Conservation (phyloP, 2,888 invertebrate species). For the Stenodema calcarata region DNA sequence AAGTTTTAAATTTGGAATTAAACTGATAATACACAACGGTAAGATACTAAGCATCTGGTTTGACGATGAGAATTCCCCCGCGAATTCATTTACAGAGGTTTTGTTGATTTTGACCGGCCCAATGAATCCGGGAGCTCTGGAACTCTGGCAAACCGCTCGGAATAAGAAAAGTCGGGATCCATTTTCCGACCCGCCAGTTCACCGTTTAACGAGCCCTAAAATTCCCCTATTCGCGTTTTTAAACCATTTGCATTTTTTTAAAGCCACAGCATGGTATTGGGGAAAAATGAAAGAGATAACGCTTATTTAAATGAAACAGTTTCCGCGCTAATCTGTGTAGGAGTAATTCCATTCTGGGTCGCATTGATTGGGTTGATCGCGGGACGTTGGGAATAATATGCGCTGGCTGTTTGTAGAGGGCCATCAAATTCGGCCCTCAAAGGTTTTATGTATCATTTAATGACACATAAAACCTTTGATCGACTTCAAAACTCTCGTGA, state of each 20-base stretch:
- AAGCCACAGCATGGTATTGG: not conserved
- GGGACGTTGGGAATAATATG: no score
- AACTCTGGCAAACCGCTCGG: not conserved
- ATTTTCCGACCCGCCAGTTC: not conserved
- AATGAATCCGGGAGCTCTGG: not conserved
- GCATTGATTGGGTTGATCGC: no score
- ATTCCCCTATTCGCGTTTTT: not conserved
- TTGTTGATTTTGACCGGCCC: not conserved
- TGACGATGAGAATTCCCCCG: no score
- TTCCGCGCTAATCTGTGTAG: not conserved
- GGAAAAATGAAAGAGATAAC: not conserved
- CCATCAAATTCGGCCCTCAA: no score
- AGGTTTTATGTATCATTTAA: no score
- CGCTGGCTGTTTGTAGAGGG: no score
- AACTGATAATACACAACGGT: not conserved
- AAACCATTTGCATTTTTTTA: not conserved
- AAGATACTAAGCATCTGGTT: not conserved
- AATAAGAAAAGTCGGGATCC: not conserved
- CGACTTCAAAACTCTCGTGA: no score
- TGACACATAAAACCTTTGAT: no score
- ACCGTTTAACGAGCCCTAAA: not conserved
- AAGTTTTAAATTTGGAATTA: no score
- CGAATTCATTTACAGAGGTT: not conserved
- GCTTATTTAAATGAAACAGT: not conserved
- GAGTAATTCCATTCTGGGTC: no score